Percentiles rank a stretch among this genome's conserved stretches.
Evolutionary conservation across 2,113 vertebrate species (phyloP).

Genomic region (Turnix velox): DNA sequence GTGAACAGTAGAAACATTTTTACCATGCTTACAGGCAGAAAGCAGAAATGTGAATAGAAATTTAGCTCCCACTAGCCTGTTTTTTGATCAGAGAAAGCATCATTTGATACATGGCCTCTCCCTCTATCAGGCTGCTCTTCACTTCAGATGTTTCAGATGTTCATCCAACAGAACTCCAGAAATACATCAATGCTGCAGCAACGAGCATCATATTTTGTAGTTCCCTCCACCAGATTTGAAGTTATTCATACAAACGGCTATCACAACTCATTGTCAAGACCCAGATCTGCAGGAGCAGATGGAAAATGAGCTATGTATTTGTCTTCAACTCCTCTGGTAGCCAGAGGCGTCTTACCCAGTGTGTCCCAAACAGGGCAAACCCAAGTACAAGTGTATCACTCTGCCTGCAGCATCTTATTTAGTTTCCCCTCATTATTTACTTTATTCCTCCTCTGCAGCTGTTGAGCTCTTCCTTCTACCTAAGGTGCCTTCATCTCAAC

Average conservation of each 20-base stretch:
- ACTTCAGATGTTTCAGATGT: not conserved
- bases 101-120: not conserved
- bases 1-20: not conserved
- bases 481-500: not conserved
- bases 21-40: not conserved
- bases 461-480: not conserved
- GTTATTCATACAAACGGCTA: not conserved
- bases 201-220: fast-evolving
- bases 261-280: not conserved
- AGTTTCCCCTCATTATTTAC: not conserved
- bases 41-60: not conserved
- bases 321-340: not conserved
- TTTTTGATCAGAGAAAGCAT: not conserved
- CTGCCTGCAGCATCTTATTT: not conserved
- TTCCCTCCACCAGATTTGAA: not conserved
- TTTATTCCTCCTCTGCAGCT: not conserved
- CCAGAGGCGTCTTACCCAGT: not conserved
- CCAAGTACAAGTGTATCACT: too few species aligned
- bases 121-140: not conserved
- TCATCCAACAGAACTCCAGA: not conserved
- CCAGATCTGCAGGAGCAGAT: not conserved
- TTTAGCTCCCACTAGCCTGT: not conserved
- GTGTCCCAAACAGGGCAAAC: not conserved
- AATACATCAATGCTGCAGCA: not conserved
- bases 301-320: not conserved